phyloP scores from a whole-genome alignment of 2,113 vertebrate species.

The Dicentrarchus labrax region DNA sequence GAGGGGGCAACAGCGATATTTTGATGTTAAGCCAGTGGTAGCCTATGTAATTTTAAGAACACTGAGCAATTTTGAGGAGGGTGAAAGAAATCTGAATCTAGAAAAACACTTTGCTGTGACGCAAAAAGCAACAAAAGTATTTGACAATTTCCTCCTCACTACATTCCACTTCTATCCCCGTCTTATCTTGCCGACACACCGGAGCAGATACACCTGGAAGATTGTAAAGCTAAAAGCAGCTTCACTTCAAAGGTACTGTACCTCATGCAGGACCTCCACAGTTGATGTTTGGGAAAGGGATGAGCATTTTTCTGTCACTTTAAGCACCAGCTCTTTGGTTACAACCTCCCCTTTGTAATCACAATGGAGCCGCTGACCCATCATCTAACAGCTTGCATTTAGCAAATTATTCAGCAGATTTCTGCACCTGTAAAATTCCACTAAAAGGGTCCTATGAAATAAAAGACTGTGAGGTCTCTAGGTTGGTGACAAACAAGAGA shows the following conservation, averaged over 20 bases:
- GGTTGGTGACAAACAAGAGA: background rate
- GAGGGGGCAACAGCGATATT: background rate
- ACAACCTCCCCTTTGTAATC: background rate
- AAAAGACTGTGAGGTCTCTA: background rate
- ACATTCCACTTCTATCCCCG: constrained; percentile 20
- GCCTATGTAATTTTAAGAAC: background rate
- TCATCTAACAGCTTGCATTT: constrained; percentile 5
- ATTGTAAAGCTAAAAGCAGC: constrained; percentile 8
- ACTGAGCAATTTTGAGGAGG: background rate
- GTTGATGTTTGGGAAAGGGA: background rate
- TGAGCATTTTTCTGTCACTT: constrained; percentile 19
- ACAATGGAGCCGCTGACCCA: constrained; percentile 23
- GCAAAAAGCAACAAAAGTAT: constrained; percentile 15
- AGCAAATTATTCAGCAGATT: constrained; percentile 19
- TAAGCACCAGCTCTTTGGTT: constrained; percentile 5
- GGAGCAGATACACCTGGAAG: constrained; percentile 13
- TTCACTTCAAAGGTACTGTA: background rate
- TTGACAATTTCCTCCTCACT: constrained; percentile 59
- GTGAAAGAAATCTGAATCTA: background rate
- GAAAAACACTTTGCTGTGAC: background rate
- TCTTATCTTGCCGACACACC: background rate
- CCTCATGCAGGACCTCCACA: background rate
- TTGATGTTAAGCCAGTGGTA: background rate
- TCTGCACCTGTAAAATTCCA: background rate
- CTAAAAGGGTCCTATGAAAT: background rate